Percentiles rank a stretch among this genome's conserved stretches.
Evolutionary conservation across 2,113 vertebrate genomes (phyloP).

Genomic region (Malurus alboscapulatus): DNA sequence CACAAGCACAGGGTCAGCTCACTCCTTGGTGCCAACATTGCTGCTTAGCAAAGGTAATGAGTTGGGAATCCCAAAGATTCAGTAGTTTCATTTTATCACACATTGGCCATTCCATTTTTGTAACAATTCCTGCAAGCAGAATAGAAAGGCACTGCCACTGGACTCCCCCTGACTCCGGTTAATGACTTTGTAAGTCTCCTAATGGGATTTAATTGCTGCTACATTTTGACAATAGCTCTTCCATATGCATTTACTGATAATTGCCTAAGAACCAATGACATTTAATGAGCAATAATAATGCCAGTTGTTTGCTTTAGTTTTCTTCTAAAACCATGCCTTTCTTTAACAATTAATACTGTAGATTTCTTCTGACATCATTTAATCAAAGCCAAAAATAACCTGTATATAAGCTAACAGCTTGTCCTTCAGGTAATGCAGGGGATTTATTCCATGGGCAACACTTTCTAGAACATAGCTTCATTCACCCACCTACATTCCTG

Average conservation of each 20-base stretch:
- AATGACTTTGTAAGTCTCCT: neutral
- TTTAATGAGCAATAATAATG: neutral
- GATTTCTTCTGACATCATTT: neutral
- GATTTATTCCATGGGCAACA: neutral
- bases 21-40: accelerated
- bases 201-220: neutral
- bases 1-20: accelerated
- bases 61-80: neutral
- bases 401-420: neutral
- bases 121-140: neutral
- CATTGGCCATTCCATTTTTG: neutral
- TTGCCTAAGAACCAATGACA: neutral
- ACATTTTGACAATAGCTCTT: neutral
- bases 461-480: constrained; percentile 36
- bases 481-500: neutral
- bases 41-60: neutral
- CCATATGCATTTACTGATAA: neutral
- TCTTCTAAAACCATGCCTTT: neutral
- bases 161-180: neutral
- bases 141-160: neutral
- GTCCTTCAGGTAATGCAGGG: neutral
- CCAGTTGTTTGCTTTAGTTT: neutral
- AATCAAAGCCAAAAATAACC: neutral
- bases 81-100: neutral
- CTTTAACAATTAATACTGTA: neutral